phyloP scores from a whole-genome alignment of 2,113 vertebrate genomes.

The Daboia siamensis region DNA sequence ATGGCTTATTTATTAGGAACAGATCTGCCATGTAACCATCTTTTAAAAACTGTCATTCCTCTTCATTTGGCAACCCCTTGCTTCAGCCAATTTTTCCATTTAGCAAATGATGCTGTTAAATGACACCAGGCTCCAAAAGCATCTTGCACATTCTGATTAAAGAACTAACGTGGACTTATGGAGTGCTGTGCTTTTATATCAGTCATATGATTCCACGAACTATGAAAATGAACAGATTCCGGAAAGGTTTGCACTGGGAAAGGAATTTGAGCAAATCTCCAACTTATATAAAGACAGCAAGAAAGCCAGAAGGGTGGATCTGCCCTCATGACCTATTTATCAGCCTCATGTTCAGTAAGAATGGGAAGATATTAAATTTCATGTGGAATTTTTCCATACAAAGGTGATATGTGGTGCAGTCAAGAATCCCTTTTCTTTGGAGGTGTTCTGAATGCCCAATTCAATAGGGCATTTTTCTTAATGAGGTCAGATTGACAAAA shows the following conservation, averaged over 20 bases:
- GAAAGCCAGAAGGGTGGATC: not conserved
- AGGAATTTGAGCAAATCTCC: too few species aligned
- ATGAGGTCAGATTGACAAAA: not conserved
- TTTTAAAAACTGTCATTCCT: conserved; percentile 20
- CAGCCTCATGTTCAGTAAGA: not conserved
- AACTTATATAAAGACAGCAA: not conserved
- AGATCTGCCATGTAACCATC: conserved; percentile 14
- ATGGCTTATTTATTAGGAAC: conserved; percentile 40
- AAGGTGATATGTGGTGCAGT: not conserved
- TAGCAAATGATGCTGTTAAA: conserved; percentile 31
- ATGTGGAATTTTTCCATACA: not conserved
- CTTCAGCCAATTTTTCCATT: conserved; percentile 15
- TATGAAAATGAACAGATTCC: not conserved
- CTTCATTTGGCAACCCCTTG: not conserved
- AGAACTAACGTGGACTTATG: not conserved
- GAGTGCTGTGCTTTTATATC: conserved; percentile 11
- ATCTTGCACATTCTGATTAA: conserved; percentile 9
- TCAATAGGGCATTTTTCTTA: not conserved
- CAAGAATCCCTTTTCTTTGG: not conserved
- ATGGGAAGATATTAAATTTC: not conserved
- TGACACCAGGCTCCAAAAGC: not conserved
- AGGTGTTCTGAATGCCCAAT: not conserved
- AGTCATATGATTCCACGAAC: not conserved
- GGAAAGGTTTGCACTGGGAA: not conserved
- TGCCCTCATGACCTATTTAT: not conserved